Evolutionary conservation across 2,888 invertebrate species (phyloP), one percentile per base, ranked within the genome.

Genomic region (Seira ritae): DNA sequence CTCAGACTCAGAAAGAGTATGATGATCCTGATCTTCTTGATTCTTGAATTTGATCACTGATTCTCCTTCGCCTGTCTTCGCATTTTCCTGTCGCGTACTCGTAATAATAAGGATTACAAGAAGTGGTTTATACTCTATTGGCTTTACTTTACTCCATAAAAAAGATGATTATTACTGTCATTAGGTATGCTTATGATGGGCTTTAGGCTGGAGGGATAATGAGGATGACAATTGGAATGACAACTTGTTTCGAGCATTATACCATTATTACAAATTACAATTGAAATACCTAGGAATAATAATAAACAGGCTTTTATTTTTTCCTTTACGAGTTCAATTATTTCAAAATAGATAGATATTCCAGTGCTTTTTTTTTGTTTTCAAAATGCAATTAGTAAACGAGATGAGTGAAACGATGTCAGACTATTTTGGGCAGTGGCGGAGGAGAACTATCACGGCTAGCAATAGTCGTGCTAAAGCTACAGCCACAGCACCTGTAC

Each of bases 371-470:
- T 66, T 17, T n/a, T 0, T 19, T 37, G 31, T 42, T 68, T 68
- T 65, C 2, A 79, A 74, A 74, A 80, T 80, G 80, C 70, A 69
- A 50, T 72, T 80, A 22, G 80, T 23, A 6, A 24, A n/a, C 42
- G 70, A 69, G 10, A 66, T 81, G 50, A 73, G 77, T 62, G 70
- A 74, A 20, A 70, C 55, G 24, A 69, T 83, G 17, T 79, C 78
- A 23, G 78, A 83, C n/a, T 19, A 74, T 42, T 83, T 83, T 71
- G 72, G 75, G 17, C 72, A 83, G 23, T 79, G 73, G 78, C 78
- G 83, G 24, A 42, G 83, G 73, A 73, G 74, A 70, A 78, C 78
- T 70, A 68, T 83, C 42, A 79, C 83, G 20, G 83, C 83, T 19
- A 78, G 83, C 70, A 83, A 74, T 70, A 69, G 74, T 24, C 19